Evolutionary conservation across 2,113 vertebrate genomes (phyloP), one percentile per base, ranked within the genome.

Genomic region (Hystrix brachyura): DNA sequence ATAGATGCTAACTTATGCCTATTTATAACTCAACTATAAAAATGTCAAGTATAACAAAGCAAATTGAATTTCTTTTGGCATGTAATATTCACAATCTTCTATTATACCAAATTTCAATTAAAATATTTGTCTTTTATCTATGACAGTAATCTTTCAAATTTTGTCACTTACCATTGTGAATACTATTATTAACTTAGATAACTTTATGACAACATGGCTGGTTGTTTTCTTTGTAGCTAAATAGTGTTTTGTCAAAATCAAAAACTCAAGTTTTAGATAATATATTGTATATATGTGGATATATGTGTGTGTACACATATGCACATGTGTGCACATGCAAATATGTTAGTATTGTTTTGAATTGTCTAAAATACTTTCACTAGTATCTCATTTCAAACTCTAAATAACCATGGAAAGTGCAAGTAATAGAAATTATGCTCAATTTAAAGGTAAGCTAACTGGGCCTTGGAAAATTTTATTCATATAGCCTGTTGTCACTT

Each of bases 1-100:
- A 74, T 51, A 72, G 94, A 97, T 93, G 83, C 88, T 93, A 91
- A 93, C 87, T 97, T 96, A 87, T 87, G 62, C 79, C 53, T 94
- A 15, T 93, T 97, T 87, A 85, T 67, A 92, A 90, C 83, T 96
- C 34, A 97, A 76, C 83, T 76, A 87, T 85, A 51, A 64, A 93
- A 98, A 84, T 93, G 85, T 95, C 90, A 97, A 79, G 72, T 21
- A 71, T 2, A n/a, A 14, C 88, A 97, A 59, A 88, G 78, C 67
- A 93, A 95, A 92, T 67, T 92, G 43, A 93, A 91, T 96, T 97
- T 96, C 51, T 95, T 94, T 59, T 92, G 34, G 23, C 80, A 90
- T 84, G 93, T 95, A 97, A 78, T 90, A 87, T 53, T 87, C 57
- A 89, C 64, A 92, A 34, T 95, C 23, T 94, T 59, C 32, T 91